Base-by-base conservation (phyloP, 2,113 vertebrate genomes). In the Turnix velox region DNA sequence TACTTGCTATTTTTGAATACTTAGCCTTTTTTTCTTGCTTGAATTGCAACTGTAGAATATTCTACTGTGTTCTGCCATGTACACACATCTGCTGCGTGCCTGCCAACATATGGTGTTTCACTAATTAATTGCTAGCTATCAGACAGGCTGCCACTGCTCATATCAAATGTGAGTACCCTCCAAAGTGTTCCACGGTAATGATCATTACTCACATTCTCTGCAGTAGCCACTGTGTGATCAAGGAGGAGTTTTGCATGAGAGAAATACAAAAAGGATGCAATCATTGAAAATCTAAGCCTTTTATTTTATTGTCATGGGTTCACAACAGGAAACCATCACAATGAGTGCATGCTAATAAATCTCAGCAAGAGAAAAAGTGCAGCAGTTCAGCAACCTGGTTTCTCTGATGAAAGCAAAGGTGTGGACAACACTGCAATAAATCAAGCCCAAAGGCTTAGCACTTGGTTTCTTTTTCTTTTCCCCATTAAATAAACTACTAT, bases 61-160 rank as follows among this genome's bases (percentile, higher is more conserved):
- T 90, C 65, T 89, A 18, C 31, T 75, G 54, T 87, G 46, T 63
- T 82, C 69, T 97, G 59, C 51, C 61, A 59, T 42, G 43, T 66
- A 84, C 51, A 63, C 67, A 92, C 93, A 96, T 93, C 94, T 97
- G 96, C 68, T 97, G 35, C 31, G 84, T 49, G 83, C 51, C 91
- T 90, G 72, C 87, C 95, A 91, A 71, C 96, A 96, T 97, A 96
- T 88, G 93, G 87, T 90, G 30, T 94, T 90, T 96, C 62, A 76
- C 96, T 97, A 96, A 95, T 97, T 97, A 97, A 97, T 94, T 90
- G 79, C 79, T 94, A 90, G 68, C 87, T 90, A 95, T 90, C 91
- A 90, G 74, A 75, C 62, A 90, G 86, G 51, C 74, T 96, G 93
- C 81, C 73, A 83, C 46, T 95, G 79, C 54, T 96, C 87, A 65